Percentiles rank a stretch among this genome's conserved stretches.
phyloP scores from a whole-genome alignment of 2,113 vertebrate genomes.

The Vombatus ursinus region DNA sequence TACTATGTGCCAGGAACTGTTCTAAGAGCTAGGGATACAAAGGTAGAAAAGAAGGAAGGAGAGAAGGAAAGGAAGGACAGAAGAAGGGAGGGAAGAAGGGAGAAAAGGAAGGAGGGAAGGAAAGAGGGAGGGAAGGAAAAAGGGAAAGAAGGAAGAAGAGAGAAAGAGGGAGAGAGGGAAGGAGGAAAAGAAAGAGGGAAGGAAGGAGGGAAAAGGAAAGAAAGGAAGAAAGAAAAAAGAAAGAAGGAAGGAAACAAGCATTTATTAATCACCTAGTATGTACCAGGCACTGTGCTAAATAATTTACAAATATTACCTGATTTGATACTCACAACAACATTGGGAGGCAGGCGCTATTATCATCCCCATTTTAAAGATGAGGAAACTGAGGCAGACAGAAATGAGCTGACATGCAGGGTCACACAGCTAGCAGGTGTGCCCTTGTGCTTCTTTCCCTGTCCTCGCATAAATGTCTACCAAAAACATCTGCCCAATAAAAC shows the following conservation, averaged over 20 bases:
- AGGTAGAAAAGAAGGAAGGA: no score
- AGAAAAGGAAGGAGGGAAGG: no score
- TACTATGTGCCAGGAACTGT: not conserved
- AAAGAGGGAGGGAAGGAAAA: no score
- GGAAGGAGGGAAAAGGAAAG: no score
- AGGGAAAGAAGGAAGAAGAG: no score
- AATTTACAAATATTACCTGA: not conserved
- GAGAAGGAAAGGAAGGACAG: no score
- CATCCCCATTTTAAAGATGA: not conserved
- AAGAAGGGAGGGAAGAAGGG: no score
- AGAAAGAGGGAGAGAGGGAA: no score
- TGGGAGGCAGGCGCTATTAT: not conserved
- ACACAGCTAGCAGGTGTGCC: no score
- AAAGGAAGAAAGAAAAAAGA: not conserved
- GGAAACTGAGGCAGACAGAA: not conserved
- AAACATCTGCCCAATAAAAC: not conserved
- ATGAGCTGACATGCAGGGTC: not conserved
- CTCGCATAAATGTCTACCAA: not conserved
- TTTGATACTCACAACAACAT: not conserved
- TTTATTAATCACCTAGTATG: not conserved
- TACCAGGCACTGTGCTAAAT: not conserved
- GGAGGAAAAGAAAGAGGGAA: no score
- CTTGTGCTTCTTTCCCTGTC: not conserved
- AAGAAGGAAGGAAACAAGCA: not conserved
- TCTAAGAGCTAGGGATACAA: no score